phyloP scores from a whole-genome alignment of 2,888 invertebrate species.

The Tupiocoris notatus region DNA sequence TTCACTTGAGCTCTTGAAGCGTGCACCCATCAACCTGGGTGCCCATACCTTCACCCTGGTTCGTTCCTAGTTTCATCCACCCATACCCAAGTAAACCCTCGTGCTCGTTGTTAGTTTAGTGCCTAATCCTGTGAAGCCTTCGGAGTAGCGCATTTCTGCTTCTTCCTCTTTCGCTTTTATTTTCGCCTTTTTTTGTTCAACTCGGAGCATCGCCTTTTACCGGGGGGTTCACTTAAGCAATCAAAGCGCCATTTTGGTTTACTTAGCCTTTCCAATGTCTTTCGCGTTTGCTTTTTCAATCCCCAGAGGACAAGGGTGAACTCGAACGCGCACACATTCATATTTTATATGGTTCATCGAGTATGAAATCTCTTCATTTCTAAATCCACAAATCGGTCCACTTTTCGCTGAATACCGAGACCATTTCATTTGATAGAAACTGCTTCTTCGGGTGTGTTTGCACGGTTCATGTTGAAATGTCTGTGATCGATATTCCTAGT shows the following conservation, averaged over 20 bases:
- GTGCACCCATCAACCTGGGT: not conserved
- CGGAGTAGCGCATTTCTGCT: not conserved
- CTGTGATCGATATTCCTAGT: too few species aligned
- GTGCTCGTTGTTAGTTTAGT: not conserved
- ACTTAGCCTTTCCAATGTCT: constrained; percentile 6
- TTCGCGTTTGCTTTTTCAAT: not conserved
- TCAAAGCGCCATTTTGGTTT: constrained; percentile 23
- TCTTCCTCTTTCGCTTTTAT: not conserved
- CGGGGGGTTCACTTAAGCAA: constrained; percentile 20
- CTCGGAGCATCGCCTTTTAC: not conserved
- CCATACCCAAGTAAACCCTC: not conserved
- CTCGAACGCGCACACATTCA: too few species aligned
- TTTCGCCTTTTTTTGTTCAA: not conserved
- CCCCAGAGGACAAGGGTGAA: not conserved
- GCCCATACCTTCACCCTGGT: not conserved
- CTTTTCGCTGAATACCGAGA: too few species aligned
- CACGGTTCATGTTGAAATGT: too few species aligned
- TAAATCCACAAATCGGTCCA: too few species aligned
- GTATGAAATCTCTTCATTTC: too few species aligned
- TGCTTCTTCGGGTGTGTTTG: too few species aligned
- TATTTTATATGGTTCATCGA: too few species aligned
- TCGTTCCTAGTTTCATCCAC: not conserved
- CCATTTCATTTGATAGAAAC: too few species aligned
- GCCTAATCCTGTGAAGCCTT: constrained; percentile 1
- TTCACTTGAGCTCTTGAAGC: not conserved